phyloP scores from a whole-genome alignment of 2,797 vertebrate genomes.

The Catharus ustulatus region DNA sequence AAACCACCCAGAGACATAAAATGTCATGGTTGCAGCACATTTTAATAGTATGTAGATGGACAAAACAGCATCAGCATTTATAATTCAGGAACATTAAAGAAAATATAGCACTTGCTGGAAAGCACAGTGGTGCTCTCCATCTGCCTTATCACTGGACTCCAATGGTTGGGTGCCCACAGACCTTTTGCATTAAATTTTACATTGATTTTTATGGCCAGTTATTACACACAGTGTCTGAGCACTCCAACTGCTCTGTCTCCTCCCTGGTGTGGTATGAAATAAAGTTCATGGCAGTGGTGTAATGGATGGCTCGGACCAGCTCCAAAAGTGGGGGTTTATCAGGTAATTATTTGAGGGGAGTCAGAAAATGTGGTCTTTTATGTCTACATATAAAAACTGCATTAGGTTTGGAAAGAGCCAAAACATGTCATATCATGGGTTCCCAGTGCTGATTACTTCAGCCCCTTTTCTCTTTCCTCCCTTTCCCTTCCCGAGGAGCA shows the following conservation, averaged over 20 bases:
- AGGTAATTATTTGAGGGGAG: conserved; percentile 50
- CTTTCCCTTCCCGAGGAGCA: neutral
- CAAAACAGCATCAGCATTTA: conserved; percentile 34
- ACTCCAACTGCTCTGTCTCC: conserved; percentile 43
- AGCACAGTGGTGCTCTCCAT: conserved; percentile 32
- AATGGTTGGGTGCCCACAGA: conserved; percentile 65
- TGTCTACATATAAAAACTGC: conserved; percentile 61
- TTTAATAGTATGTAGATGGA: conserved; percentile 1
- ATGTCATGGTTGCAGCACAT: neutral
- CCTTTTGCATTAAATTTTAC: conserved; percentile 71
- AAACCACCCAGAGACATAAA: neutral
- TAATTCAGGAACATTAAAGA: conserved; percentile 28
- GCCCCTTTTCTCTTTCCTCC: neutral
- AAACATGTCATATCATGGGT: conserved; percentile 9
- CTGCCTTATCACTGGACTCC: conserved; percentile 47
- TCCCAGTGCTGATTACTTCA: conserved; percentile 19
- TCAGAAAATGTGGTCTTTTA: conserved; percentile 56
- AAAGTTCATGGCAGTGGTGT: conserved; percentile 64
- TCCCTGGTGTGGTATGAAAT: conserved; percentile 74
- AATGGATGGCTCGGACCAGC: conserved; percentile 62
- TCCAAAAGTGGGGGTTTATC: conserved; percentile 51
- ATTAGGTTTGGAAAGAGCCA: conserved; percentile 54
- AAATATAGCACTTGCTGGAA: conserved; percentile 43
- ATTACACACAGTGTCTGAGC: conserved; percentile 56
- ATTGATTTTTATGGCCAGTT: conserved; percentile 66